Evolutionary conservation across 2,113 vertebrate species (phyloP).

Genomic region (Leucoraja erinaceus): DNA sequence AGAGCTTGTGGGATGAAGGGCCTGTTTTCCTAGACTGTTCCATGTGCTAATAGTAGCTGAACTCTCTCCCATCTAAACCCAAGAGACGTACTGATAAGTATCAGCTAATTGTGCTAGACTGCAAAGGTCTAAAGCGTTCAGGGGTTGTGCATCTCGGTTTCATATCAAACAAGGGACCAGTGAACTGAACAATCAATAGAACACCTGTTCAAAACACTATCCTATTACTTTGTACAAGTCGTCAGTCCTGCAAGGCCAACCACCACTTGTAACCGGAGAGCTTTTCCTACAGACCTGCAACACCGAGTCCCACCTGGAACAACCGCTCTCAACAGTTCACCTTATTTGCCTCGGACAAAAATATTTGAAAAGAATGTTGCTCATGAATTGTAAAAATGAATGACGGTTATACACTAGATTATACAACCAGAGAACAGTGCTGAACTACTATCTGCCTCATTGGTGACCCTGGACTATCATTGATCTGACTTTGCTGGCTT

Average conservation of each 20-base stretch:
- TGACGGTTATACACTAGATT: too few species aligned
- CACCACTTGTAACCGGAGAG: neutral
- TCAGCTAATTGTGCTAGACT: neutral
- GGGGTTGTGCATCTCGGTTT: neutral
- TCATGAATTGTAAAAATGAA: neutral
- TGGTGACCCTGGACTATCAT: too few species aligned
- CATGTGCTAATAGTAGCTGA: too few species aligned
- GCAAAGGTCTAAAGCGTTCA: neutral
- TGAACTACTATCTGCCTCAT: too few species aligned
- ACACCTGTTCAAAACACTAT: neutral
- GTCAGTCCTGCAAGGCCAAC: neutral
- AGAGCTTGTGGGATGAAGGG: too few species aligned
- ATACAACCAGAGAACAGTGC: too few species aligned
- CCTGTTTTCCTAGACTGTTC: too few species aligned
- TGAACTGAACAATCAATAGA: neutral
- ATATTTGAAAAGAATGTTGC: too few species aligned
- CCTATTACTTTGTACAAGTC: neutral
- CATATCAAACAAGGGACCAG: neutral
- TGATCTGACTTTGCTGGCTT: too few species aligned
- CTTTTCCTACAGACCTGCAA: neutral
- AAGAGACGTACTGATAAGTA: neutral
- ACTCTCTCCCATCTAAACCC: neutral
- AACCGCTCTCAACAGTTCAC: neutral
- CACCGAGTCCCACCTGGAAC: neutral
- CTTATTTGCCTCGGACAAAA: neutral